Conservation (phyloP, 64 coral and sea anemone genomes). For the Stichodactyla mertensii region DNA sequence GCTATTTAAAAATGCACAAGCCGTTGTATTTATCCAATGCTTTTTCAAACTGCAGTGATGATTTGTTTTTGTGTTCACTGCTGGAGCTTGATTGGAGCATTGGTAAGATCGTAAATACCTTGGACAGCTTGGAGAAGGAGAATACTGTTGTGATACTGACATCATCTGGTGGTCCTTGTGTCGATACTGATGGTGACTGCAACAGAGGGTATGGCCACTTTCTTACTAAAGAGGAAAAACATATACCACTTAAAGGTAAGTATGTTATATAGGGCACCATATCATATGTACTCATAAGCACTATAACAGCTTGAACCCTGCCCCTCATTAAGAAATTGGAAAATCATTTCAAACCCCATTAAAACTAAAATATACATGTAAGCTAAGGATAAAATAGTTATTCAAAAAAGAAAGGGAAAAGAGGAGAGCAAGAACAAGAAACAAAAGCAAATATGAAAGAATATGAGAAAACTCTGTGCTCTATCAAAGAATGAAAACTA, state of each 20-base stretch:
- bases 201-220: not conserved
- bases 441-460: too few relatives aligned
- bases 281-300: too few relatives aligned
- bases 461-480: too few relatives aligned
- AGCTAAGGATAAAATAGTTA: too few relatives aligned
- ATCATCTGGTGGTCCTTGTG: slow-evolving; percentile 50
- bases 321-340: too few relatives aligned
- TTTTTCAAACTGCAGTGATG: slow-evolving; percentile 36
- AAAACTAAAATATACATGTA: too few relatives aligned
- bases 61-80: slow-evolving; percentile 42
- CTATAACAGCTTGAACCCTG: too few relatives aligned
- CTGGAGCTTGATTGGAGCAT: slow-evolving; percentile 87
- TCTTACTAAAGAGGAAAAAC: not conserved
- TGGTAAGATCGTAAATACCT: slow-evolving; percentile 57
- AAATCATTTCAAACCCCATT: too few relatives aligned
- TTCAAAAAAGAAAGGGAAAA: too few relatives aligned
- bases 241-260: not conserved
- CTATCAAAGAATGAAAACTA: too few relatives aligned
- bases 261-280: not conserved
- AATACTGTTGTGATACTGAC: slow-evolving; percentile 71
- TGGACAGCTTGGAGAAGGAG: slow-evolving; percentile 35
- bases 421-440: too few relatives aligned
- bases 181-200: slow-evolving; percentile 13
- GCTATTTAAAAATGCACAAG: slow-evolving; percentile 55
- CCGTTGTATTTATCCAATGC: slow-evolving; percentile 59